phyloP scores from a whole-genome alignment of 1,140 invertebrate genomes.

The Sitobion miscanthi region DNA sequence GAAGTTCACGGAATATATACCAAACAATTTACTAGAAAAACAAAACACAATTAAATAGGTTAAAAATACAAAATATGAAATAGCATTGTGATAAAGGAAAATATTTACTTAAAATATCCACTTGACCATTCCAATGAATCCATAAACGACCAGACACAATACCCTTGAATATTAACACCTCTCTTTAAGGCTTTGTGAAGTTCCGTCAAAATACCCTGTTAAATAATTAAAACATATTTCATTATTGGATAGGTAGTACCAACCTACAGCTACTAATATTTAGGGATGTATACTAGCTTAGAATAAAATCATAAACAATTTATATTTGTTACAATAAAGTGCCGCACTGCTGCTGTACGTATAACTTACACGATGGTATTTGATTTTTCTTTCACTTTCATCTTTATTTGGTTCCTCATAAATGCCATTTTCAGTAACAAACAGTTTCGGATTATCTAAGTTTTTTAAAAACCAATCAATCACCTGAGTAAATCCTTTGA shows the following conservation, averaged over 20 bases:
- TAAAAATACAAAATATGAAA: neutral
- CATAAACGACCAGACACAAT: conserved; percentile 17
- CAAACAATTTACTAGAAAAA: neutral
- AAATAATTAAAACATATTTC: neutral
- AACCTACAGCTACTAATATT: neutral
- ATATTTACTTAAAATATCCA: neutral
- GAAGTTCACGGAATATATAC: neutral
- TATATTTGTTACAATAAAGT: neutral
- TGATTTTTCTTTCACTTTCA: neutral
- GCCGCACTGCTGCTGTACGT: neutral
- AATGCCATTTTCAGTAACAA: conserved; percentile 1
- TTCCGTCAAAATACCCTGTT: neutral
- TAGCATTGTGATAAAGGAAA: neutral
- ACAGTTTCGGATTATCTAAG: neutral
- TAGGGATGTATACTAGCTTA: neutral
- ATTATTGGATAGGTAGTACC: neutral
- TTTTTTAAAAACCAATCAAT: neutral
- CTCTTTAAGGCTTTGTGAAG: neutral
- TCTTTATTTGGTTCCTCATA: neutral
- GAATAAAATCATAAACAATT: neutral
- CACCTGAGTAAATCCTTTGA: neutral
- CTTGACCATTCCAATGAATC: neutral
- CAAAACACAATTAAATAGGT: neutral
- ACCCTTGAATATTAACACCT: neutral
- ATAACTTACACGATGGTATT: conserved; percentile 5